phyloP scores from a whole-genome alignment of 2,113 vertebrate species.

The Anhinga rufa region DNA sequence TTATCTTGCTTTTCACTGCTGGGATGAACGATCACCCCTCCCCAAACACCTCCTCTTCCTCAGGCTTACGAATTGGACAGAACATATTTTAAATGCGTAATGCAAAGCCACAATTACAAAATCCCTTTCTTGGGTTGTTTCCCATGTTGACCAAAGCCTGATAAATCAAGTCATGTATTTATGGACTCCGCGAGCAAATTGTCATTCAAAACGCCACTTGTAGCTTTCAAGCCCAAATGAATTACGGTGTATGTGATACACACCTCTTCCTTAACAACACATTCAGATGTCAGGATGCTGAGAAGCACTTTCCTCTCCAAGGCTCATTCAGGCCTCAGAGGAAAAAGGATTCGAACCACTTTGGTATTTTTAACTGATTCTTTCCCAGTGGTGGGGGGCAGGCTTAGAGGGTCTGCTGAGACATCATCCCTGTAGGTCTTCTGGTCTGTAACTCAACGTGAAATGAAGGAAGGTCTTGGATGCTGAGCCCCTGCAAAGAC shows the following conservation, averaged over 20 bases:
- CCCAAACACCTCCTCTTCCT: not conserved
- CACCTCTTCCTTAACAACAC: slow-evolving; percentile 67
- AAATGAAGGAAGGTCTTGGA: not conserved
- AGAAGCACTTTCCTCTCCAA: slow-evolving; percentile 66
- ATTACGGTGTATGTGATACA: not conserved
- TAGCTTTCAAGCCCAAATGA: slow-evolving; percentile 27
- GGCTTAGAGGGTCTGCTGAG: not conserved
- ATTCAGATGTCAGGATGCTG: slow-evolving; percentile 64
- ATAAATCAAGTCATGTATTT: not conserved
- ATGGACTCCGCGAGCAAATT: not conserved
- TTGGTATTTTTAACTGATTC: slow-evolving; percentile 2
- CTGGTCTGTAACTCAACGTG: not conserved
- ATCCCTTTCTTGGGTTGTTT: slow-evolving; percentile 31
- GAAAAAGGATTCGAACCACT: slow-evolving; percentile 17
- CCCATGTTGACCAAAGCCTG: slow-evolving; percentile 4
- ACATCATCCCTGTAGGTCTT: not conserved
- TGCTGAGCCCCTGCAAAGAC: not conserved
- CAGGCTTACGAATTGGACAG: not conserved
- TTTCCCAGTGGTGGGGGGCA: not conserved
- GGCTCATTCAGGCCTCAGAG: slow-evolving; percentile 29
- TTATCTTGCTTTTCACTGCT: not conserved
- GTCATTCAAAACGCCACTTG: slow-evolving; percentile 49
- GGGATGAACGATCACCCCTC: not conserved
- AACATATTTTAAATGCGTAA: not conserved
- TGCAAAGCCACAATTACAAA: not conserved